Evolutionary conservation across 2,797 vertebrate genomes (phyloP), one percentile per base, ranked within the genome.

Genomic region (Scleropages formosus): DNA sequence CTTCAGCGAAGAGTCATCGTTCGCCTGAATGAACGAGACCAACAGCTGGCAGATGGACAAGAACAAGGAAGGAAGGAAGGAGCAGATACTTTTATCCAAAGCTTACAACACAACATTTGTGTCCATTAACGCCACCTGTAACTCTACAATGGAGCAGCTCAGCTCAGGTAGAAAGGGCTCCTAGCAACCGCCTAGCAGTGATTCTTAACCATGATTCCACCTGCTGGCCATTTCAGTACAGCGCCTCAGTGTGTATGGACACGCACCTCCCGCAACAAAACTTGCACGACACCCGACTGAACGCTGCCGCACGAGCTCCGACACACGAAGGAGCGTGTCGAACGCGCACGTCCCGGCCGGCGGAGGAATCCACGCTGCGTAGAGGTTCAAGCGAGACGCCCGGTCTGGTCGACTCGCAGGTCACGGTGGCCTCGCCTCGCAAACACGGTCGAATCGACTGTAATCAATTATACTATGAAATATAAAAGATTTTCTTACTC

Each of bases 1-100:
- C 82, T 85, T 89, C 83, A 83, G 83, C 90, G 79, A 0, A 75
- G 67, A 67, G 68, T 56, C 47, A 69, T 47, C 53, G 22, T 71
- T 71, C 24, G 58, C 15, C 10, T 53, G 56, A 10, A 12, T 12
- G 18, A 56, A 11, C 53, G 18, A 53, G 1, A 56, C 56, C 11
- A 18, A 56, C 18, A 56, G 22, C 71, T 71, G 69, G 27, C 69
- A 51, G 26, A 71, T 56, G 20, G 31, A 71, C 64, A 27, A 71
- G 56, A 58, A 26, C 22, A 39, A 71, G 49, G 61, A 61, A 61
- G 51, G 51, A 51, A 51, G 9, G 18, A 56, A 39, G 6, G 20
- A 69, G 44, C 22, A 69, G 24, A 49, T 49, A 69, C 47, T 51
- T 69, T 69, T 69, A 69, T 15, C 53, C 53, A 56, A 56, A 56